phyloP scores from a whole-genome alignment of 1,140 invertebrate species.

The Drosophila lini region DNA sequence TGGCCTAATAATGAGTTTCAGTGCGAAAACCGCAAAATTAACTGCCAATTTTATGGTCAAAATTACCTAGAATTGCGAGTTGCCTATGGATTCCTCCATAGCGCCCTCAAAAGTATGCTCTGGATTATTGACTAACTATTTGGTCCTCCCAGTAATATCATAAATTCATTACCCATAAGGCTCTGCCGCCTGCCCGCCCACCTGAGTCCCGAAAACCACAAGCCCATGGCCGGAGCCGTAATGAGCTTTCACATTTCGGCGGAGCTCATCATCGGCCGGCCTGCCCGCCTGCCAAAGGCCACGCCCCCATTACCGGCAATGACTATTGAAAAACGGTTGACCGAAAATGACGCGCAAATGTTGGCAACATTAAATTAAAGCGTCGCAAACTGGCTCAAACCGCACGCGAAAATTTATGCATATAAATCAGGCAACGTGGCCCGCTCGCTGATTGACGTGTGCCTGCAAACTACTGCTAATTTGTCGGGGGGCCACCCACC shows the following conservation, averaged over 20 bases:
- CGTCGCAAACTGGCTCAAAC: conserved; percentile 63
- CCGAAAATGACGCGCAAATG: conserved; percentile 79
- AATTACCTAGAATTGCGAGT: neutral
- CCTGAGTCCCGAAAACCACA: conserved; percentile 5
- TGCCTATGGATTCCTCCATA: neutral
- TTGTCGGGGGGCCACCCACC: conserved; percentile 32
- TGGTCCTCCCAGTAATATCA: conserved; percentile 23
- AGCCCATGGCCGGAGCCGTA: conserved; percentile 11
- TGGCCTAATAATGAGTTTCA: conserved; percentile 20
- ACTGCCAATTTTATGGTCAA: conserved; percentile 10
- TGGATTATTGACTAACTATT: conserved; percentile 38
- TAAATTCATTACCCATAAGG: conserved; percentile 39
- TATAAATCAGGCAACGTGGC: conserved; percentile 67
- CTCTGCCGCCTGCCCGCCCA: neutral
- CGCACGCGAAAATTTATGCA: conserved; percentile 78
- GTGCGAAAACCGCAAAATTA: conserved; percentile 54
- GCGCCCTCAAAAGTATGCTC: conserved; percentile 7
- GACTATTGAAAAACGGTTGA: conserved; percentile 71
- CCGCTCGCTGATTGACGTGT: conserved; percentile 66
- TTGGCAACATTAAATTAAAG: conserved; percentile 80
- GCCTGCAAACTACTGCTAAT: conserved; percentile 76
- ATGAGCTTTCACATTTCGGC: conserved; percentile 55
- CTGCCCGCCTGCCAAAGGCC: conserved; percentile 26
- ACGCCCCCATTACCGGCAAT: conserved; percentile 62
- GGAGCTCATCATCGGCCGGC: conserved; percentile 26